Conservation (phyloP, 2,797 vertebrate genomes). For the Chiroxiphia lanceolata region DNA sequence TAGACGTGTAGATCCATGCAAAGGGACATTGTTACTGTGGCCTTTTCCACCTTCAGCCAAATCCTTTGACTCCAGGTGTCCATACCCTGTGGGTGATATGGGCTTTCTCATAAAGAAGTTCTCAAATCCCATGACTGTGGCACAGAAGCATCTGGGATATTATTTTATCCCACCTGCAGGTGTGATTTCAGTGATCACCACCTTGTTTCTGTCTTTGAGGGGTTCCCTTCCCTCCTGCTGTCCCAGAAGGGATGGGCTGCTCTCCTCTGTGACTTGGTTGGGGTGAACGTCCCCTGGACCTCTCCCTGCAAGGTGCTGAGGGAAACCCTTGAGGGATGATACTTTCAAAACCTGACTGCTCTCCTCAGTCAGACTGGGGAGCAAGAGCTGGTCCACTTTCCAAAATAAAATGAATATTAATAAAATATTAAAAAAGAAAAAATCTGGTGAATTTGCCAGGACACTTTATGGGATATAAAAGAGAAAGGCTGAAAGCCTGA, state of each 20-base stretch:
- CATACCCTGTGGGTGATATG: accelerated
- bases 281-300: not conserved
- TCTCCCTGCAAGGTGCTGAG: not conserved
- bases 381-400: not conserved
- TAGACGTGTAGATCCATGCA: not conserved
- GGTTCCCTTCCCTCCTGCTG: not conserved
- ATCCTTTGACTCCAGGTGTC: not conserved
- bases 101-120: not conserved
- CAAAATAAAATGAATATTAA: not conserved
- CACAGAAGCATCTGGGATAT: not conserved
- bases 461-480: not conserved
- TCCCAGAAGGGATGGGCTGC: not conserved
- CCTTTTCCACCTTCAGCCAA: not conserved
- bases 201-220: not conserved
- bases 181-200: not conserved
- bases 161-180: not conserved
- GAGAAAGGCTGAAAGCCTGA: not conserved
- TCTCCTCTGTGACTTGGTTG: not conserved
- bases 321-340: not conserved
- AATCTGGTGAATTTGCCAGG: no score
- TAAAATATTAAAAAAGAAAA: not conserved
- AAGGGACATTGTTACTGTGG: not conserved
- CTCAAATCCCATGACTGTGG: not conserved
- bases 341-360: not conserved
- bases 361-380: not conserved